phyloP scores from a whole-genome alignment of 2,797 vertebrate genomes.

The Atherinosoma microstoma region DNA sequence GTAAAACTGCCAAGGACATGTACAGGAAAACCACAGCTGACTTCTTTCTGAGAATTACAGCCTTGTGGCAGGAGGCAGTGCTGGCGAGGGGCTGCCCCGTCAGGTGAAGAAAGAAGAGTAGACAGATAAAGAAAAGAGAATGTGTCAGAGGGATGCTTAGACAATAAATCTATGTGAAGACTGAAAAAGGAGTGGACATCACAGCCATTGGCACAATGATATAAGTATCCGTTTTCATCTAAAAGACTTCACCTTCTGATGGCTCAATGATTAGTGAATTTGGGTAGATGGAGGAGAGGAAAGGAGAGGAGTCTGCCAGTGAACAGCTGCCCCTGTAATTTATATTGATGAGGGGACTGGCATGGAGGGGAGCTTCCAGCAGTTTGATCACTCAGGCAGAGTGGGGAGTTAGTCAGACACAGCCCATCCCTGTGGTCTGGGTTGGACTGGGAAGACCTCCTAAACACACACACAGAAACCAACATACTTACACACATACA shows the following conservation, averaged over 20 bases:
- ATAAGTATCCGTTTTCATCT: constrained; percentile 72
- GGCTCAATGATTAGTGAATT: constrained; percentile 64
- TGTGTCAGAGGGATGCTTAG: constrained; percentile 13
- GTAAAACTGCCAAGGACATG: constrained; percentile 63
- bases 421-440: constrained; percentile 71
- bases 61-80: constrained; percentile 57
- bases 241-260: constrained; percentile 62
- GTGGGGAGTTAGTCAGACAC: constrained; percentile 74
- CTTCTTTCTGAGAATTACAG: constrained; percentile 67
- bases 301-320: constrained; percentile 72
- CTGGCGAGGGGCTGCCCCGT: constrained; percentile 46
- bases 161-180: constrained; percentile 51
- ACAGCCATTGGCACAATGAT: constrained; percentile 49
- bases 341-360: constrained; percentile 85
- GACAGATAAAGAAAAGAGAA: constrained; percentile 27
- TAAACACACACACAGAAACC: constrained; percentile 46
- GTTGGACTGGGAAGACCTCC: constrained; percentile 69
- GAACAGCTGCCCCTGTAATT: constrained; percentile 86
- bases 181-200: constrained; percentile 39
- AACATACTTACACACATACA: constrained; percentile 29
- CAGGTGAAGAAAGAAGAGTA: constrained; percentile 25
- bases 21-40: constrained; percentile 68
- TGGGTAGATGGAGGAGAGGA: constrained; percentile 41
- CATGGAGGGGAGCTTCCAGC: constrained; percentile 78
- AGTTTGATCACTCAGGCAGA: constrained; percentile 85